Percentiles rank a stretch among this genome's conserved stretches.
These are phyloP conservation scores for Drosophila dives DNA, from an alignment of 2,888 invertebrate genomes.

Conservation along the genomic window DNA sequence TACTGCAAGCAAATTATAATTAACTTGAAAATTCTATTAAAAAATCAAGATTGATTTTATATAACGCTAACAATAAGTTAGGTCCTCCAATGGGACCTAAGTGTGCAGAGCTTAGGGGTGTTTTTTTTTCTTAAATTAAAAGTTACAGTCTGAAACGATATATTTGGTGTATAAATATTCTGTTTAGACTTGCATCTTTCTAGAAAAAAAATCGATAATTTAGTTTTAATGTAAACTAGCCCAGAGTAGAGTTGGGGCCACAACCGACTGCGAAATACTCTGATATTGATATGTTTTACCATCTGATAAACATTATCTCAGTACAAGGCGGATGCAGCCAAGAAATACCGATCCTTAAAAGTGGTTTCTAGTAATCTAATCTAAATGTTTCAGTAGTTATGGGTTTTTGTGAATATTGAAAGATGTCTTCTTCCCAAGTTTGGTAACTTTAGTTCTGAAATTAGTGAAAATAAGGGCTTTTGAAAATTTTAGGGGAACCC, in stretches of 20 bases:
- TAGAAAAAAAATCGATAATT: not conserved
- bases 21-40: not conserved
- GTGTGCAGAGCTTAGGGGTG: not conserved
- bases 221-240: not conserved
- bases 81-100: not conserved
- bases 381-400: not conserved
- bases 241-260: not conserved
- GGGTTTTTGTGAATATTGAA: too few relatives aligned
- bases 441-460: not conserved
- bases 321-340: not conserved
- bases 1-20: constrained; percentile 3
- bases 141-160: not conserved
- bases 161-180: not conserved
- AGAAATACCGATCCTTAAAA: not conserved
- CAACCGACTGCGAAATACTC: not conserved
- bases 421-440: not conserved
- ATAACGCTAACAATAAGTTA: not conserved
- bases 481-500: too few relatives aligned
- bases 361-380: not conserved
- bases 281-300: not conserved
- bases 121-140: not conserved
- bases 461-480: not conserved
- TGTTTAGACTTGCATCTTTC: not conserved
- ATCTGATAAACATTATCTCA: not conserved
- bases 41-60: constrained; percentile 7